Conservation (phyloP, 2,113 vertebrate genomes). For the Lophotis ruficrista region DNA sequence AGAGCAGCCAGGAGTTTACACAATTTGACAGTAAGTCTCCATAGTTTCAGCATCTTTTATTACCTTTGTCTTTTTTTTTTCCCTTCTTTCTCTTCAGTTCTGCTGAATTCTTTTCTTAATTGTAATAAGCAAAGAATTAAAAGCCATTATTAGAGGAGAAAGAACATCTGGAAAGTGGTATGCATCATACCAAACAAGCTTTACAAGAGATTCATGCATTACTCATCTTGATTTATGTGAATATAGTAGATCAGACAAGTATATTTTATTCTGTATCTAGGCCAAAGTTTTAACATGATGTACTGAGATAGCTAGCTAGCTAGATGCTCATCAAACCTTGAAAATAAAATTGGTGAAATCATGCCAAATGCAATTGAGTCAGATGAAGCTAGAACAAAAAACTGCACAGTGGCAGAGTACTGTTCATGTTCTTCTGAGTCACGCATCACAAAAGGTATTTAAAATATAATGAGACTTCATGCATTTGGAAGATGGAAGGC, state of each 20-base stretch:
- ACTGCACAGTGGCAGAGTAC: not conserved
- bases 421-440: not conserved
- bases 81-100: not conserved
- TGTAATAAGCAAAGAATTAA: not conserved
- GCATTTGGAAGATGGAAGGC: not conserved
- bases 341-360: constrained; percentile 35
- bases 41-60: not conserved
- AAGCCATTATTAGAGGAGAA: not conserved
- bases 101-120: not conserved
- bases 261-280: constrained; percentile 40
- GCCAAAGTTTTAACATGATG: constrained; percentile 36
- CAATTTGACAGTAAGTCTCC: not conserved
- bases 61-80: not conserved
- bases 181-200: not conserved
- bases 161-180: not conserved
- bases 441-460: not conserved
- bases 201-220: not conserved
- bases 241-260: constrained; percentile 36
- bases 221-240: constrained; percentile 1
- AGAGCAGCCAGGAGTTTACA: not conserved
- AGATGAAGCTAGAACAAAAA: constrained; percentile 32
- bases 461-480: not conserved
- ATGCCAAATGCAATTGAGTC: not conserved
- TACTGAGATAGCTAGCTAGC: not conserved
- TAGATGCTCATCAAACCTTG: constrained; percentile 49